Evolutionary conservation across 2,888 invertebrate genomes (phyloP).

Genomic region (Hirtodrosophila trivittata): DNA sequence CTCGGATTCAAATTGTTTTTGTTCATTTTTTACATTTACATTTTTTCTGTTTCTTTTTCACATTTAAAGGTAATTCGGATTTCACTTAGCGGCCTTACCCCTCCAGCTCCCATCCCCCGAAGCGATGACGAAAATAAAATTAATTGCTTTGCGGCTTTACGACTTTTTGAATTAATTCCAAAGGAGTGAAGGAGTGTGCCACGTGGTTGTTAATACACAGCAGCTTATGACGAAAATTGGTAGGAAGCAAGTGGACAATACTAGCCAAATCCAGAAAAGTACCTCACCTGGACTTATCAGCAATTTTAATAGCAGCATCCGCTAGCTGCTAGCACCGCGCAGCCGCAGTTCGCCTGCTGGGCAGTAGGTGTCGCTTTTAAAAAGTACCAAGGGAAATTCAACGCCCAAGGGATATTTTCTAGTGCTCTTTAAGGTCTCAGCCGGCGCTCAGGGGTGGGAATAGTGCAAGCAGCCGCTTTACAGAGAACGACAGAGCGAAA

Average conservation of each 20-base stretch:
- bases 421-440: background rate
- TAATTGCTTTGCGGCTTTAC: conserved; percentile 54
- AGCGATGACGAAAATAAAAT: conserved; percentile 25
- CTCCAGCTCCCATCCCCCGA: background rate
- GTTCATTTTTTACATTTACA: conserved; percentile 13
- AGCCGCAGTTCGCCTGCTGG: conserved; percentile 2
- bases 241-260: background rate
- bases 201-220: too few relatives aligned
- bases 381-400: conserved; percentile 31
- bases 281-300: too few relatives aligned
- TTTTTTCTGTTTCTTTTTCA: conserved; percentile 12
- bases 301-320: too few relatives aligned
- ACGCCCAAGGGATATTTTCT: conserved; percentile 2
- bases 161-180: conserved; percentile 53
- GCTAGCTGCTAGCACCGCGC: background rate
- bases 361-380: conserved; percentile 38
- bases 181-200: too few relatives aligned
- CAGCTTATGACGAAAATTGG: too few relatives aligned
- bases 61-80: conserved; percentile 44
- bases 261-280: too few relatives aligned
- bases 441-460: too few relatives aligned
- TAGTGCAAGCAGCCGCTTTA: too few relatives aligned
- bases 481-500: too few relatives aligned
- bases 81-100: conserved; percentile 12
- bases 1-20: conserved; percentile 8